Conservation (phyloP, 2,113 vertebrate genomes). For the Scortum barcoo region DNA sequence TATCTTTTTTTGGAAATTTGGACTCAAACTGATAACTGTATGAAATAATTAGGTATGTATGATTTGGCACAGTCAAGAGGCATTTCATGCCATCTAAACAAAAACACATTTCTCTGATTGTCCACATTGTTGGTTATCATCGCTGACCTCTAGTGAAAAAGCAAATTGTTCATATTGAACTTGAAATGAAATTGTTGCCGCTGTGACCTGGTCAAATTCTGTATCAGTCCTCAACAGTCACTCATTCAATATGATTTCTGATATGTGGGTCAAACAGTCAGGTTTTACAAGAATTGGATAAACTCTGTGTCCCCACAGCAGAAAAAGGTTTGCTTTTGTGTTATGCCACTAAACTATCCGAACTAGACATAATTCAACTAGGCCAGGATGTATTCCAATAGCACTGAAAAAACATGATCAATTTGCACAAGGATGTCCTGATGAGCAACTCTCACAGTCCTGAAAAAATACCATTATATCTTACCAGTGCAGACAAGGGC, state of each 20-base stretch:
- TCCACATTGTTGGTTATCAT: background rate
- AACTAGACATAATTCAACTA: background rate
- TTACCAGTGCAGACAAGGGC: conserved; percentile 78
- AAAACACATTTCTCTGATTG: background rate
- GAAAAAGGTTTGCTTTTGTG: background rate
- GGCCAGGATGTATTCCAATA: background rate
- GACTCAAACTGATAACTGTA: too few species aligned
- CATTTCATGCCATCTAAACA: background rate
- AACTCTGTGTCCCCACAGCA: background rate
- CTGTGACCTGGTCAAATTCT: background rate
- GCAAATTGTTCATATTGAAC: background rate
- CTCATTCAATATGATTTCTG: background rate
- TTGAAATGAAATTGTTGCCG: background rate
- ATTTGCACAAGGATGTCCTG: background rate
- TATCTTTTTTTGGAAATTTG: too few species aligned
- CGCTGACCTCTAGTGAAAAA: background rate
- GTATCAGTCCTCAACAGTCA: background rate
- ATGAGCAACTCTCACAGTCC: background rate
- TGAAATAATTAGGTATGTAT: too few species aligned
- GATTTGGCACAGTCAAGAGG: too few species aligned
- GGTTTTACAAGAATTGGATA: background rate
- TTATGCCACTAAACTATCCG: background rate
- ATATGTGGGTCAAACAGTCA: background rate
- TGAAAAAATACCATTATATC: background rate
- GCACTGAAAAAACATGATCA: background rate